Evolutionary conservation across 2,797 vertebrate species (phyloP).

Genomic region (Monodelphis domestica): DNA sequence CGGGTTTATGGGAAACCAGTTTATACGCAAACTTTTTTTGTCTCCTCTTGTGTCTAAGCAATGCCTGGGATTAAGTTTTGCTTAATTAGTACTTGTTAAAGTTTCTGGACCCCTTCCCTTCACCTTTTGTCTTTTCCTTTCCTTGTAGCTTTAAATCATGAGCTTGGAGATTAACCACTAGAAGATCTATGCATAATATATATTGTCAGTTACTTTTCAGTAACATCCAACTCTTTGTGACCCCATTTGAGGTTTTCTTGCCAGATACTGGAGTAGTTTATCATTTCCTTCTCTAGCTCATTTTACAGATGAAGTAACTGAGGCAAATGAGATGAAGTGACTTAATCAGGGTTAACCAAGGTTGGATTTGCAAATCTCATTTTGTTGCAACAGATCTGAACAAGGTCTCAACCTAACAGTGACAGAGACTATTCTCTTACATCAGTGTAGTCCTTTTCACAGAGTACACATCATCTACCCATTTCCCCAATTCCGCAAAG

Average conservation of each 20-base stretch:
- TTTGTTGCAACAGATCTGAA: background rate
- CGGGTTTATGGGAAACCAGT: too few species aligned
- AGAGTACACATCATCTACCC: constrained; percentile 33
- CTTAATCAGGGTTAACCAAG: too few species aligned
- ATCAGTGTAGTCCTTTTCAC: constrained; percentile 8
- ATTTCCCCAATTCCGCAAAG: constrained; percentile 50
- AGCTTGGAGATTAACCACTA: background rate
- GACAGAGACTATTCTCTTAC: background rate
- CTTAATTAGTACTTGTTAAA: background rate
- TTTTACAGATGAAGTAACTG: too few species aligned
- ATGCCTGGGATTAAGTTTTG: background rate
- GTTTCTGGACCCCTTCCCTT: background rate
- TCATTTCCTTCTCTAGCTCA: too few species aligned
- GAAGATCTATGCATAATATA: background rate
- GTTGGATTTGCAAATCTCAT: too few species aligned
- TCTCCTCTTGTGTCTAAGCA: background rate
- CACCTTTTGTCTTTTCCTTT: background rate
- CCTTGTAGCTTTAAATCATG: background rate
- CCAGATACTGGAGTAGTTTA: too few species aligned
- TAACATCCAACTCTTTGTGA: too few species aligned
- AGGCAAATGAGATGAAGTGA: too few species aligned
- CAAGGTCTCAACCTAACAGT: background rate
- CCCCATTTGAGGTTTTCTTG: too few species aligned
- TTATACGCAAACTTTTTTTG: background rate
- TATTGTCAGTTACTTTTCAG: too few species aligned